Conservation (phyloP, 2,113 vertebrate genomes). For the Myotis lucifugus region DNA sequence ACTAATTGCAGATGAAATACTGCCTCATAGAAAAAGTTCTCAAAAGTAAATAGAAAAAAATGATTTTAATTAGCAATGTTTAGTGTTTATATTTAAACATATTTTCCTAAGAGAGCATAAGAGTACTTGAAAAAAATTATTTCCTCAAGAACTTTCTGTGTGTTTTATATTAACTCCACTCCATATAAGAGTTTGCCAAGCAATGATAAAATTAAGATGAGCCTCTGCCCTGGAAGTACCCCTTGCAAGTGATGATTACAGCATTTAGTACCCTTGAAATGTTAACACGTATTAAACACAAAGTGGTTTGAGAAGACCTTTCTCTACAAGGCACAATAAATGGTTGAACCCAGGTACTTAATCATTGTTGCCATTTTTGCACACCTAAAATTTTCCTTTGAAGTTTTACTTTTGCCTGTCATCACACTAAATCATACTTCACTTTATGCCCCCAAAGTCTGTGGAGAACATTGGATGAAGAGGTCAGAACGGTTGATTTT, state of each 20-base stretch:
- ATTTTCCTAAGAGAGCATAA: slow-evolving; percentile 34
- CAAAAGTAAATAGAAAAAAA: slow-evolving; percentile 8
- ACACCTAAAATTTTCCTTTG: not conserved
- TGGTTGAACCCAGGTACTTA: not conserved
- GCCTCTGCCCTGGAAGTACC: not conserved
- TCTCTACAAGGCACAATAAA: not conserved
- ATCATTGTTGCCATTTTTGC: not conserved
- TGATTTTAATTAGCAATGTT: slow-evolving; percentile 12
- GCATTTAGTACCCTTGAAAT: not conserved
- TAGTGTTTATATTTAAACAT: not conserved
- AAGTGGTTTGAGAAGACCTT: not conserved
- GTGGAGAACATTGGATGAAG: not conserved
- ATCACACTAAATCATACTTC: not conserved
- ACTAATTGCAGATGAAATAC: not conserved
- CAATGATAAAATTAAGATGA: not conserved
- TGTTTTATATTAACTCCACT: not conserved
- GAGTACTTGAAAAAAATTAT: not conserved
- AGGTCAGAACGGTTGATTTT: not conserved
- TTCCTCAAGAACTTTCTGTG: not conserved
- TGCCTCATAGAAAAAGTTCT: not conserved
- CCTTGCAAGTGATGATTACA: not conserved
- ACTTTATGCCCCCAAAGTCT: slow-evolving; percentile 34
- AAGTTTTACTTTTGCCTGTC: slow-evolving; percentile 3
- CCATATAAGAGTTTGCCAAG: not conserved
- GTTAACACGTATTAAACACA: not conserved